Evolutionary conservation across 2,797 vertebrate species (phyloP).

Genomic region (Psittacula echo): DNA sequence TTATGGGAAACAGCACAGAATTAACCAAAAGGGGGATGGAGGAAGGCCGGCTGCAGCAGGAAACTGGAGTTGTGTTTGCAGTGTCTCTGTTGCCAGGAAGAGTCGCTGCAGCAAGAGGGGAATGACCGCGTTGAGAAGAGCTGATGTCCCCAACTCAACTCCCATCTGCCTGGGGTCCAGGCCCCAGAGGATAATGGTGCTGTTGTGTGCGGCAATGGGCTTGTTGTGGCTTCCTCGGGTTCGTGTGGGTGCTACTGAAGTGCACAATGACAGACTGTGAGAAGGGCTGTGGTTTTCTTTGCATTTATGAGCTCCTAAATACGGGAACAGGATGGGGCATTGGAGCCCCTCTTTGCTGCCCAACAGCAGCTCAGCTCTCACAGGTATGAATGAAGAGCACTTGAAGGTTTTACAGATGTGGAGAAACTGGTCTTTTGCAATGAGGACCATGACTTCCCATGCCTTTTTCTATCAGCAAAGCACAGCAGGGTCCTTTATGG

Average conservation of each 20-base stretch:
- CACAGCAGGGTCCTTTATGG: neutral
- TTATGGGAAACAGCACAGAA: neutral
- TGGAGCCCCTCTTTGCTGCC: neutral
- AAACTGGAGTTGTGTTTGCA: neutral
- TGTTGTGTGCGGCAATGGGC: neutral
- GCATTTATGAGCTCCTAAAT: neutral
- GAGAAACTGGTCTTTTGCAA: neutral
- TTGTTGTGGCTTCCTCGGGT: fast-evolving
- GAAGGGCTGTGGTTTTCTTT: neutral
- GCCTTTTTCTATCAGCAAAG: neutral
- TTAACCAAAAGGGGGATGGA: neutral
- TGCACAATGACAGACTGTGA: neutral
- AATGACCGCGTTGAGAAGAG: neutral
- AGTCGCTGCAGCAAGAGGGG: neutral
- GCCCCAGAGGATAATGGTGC: neutral
- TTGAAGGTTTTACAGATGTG: neutral
- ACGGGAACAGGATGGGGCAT: neutral
- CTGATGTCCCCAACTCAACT: neutral
- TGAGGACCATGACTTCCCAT: neutral
- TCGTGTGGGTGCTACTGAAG: neutral
- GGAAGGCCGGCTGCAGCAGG: neutral
- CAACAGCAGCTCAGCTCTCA: neutral
- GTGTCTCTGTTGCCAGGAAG: neutral
- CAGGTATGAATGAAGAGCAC: neutral
- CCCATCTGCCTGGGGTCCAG: neutral